Percentiles rank a stretch among this genome's conserved stretches.
Conservation (phyloP, 30 jellyfish, hydroid and myxozoan species). For the Chrysaora quinquecirrha region DNA sequence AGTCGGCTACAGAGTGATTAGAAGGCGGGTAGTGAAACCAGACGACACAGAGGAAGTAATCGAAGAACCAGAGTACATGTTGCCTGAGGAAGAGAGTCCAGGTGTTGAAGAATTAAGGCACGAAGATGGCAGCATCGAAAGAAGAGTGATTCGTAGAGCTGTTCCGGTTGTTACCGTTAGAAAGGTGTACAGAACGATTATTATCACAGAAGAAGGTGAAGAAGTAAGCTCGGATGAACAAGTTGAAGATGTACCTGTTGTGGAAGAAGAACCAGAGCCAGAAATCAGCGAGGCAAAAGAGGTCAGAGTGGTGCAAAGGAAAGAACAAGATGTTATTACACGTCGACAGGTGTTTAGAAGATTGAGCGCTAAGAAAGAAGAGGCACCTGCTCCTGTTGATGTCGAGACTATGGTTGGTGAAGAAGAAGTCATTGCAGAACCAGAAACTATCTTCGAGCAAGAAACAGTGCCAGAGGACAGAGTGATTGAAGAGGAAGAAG, state of each 20-base stretch:
- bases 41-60: constrained; percentile 29
- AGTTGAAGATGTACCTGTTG: not conserved
- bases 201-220: constrained; percentile 49
- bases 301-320: not conserved
- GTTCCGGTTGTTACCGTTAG: constrained; percentile 87
- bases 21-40: constrained; percentile 46
- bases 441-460: not conserved
- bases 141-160: constrained; percentile 78
- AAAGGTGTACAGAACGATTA: constrained; percentile 73
- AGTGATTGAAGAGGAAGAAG: not conserved
- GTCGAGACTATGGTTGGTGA: not conserved
- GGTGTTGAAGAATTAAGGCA: constrained; percentile 56
- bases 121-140: constrained; percentile 43
- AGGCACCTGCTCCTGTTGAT: not conserved
- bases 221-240: not conserved
- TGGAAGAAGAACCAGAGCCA: not conserved
- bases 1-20: constrained; percentile 37
- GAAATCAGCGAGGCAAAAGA: not conserved
- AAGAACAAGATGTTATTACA: constrained; percentile 4
- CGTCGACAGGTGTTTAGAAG: not conserved
- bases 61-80: constrained; percentile 60
- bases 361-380: not conserved
- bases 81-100: constrained; percentile 67
- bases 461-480: not conserved
- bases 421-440: constrained; percentile 12